Percentiles rank a stretch among this genome's conserved stretches.
These are phyloP conservation scores for Hyaena hyaena DNA, from an alignment of 2,113 vertebrate genomes.

Conservation along the genomic window DNA sequence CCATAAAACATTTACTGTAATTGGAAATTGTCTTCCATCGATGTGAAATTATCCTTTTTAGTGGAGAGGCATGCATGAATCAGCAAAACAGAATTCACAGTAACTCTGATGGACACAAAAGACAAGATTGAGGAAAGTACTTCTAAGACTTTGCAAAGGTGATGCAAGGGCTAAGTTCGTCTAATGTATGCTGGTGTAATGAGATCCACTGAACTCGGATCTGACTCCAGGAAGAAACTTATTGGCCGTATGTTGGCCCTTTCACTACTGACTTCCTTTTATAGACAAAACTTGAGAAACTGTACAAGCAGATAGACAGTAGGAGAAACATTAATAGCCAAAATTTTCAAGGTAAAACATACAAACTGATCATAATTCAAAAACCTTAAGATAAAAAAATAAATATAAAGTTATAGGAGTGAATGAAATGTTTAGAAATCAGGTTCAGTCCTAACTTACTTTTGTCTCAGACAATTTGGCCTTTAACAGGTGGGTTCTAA, in stretches of 20 bases:
- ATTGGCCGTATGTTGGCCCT: background rate
- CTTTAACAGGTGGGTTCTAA: background rate
- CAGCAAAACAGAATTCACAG: background rate
- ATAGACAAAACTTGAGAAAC: background rate
- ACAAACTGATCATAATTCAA: background rate
- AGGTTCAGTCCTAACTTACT: background rate
- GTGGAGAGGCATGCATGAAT: background rate
- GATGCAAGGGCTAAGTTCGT: background rate
- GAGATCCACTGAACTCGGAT: background rate
- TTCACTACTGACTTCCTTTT: background rate
- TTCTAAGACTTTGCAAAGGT: background rate
- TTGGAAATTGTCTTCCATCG: background rate
- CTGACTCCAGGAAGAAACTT: background rate
- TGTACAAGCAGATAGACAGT: background rate
- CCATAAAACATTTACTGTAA: background rate
- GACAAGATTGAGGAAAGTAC: background rate
- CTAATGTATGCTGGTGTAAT: background rate
- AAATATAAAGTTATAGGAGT: background rate
- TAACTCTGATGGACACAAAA: background rate
- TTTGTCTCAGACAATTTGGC: background rate
- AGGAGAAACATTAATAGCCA: background rate
- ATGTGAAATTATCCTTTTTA: background rate
- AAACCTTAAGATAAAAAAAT: background rate
- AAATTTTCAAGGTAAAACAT: background rate
- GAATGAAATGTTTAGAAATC: background rate